Conservation (phyloP, 2,797 vertebrate species). For the Cossypha dichroa region DNA sequence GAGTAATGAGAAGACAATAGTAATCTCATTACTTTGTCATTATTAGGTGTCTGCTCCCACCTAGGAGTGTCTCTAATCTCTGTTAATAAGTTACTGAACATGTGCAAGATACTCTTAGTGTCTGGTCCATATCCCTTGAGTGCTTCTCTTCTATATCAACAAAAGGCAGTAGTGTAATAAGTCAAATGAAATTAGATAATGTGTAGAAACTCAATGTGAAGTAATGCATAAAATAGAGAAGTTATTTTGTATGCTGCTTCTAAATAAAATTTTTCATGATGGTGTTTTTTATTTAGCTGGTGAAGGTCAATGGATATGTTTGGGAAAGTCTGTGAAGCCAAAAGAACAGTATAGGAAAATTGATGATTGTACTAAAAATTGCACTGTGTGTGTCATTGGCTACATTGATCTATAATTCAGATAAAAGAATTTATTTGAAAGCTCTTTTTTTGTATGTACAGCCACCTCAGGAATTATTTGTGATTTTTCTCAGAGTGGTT, state of each 20-base stretch:
- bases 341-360: neutral
- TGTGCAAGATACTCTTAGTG: neutral
- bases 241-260: neutral
- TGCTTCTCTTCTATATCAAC: neutral
- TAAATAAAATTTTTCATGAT: neutral
- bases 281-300: neutral
- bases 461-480: neutral
- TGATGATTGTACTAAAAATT: neutral
- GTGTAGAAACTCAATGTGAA: neutral
- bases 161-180: neutral
- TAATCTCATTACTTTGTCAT: neutral
- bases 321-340: neutral
- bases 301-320: neutral
- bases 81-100: neutral
- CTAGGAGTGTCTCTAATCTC: neutral
- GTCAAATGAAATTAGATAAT: neutral
- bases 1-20: neutral
- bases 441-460: neutral
- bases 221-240: neutral
- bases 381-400: neutral
- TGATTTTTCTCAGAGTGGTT: neutral
- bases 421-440: neutral
- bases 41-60: constrained; percentile 1
- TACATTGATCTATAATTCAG: neutral
- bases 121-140: neutral